Conservation (phyloP, 2,888 invertebrate genomes). For the Galerucella calmariensis region DNA sequence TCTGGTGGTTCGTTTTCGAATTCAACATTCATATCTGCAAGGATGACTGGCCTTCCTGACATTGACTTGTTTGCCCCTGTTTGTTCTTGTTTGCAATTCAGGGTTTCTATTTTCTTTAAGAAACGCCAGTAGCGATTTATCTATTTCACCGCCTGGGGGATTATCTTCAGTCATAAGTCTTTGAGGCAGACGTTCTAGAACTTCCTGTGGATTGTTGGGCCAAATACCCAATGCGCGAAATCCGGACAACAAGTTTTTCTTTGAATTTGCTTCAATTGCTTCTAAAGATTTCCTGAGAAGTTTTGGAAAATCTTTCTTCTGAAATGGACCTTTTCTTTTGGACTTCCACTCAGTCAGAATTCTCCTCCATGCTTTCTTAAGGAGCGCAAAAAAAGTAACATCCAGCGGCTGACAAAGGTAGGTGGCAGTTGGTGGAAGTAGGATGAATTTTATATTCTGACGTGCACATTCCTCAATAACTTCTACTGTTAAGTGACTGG, state of each 20-base stretch:
- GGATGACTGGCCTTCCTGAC: too few species aligned
- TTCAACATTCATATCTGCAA: too few species aligned
- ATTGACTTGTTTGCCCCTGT: too few species aligned
- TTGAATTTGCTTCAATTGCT: background rate
- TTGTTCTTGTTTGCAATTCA: too few species aligned
- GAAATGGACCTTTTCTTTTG: slow-evolving; percentile 33
- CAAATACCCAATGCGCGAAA: slow-evolving; percentile 5
- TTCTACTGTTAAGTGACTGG: slow-evolving; percentile 48
- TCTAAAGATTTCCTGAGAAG: slow-evolving; percentile 10
- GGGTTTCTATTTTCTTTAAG: too few species aligned
- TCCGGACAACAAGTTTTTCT: slow-evolving; percentile 5
- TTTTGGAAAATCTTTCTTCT: slow-evolving; percentile 37
- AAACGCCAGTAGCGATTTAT: too few species aligned
- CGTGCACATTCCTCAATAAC: slow-evolving; percentile 53
- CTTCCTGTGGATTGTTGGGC: slow-evolving; percentile 4
- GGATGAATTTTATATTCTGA: slow-evolving; percentile 53
- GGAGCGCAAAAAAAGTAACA: slow-evolving; percentile 45
- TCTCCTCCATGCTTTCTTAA: slow-evolving; percentile 48
- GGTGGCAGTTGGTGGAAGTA: slow-evolving; percentile 50
- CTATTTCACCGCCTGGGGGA: too few species aligned
- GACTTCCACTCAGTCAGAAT: slow-evolving; percentile 42
- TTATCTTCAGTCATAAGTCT: too few species aligned
- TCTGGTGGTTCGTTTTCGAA: too few species aligned
- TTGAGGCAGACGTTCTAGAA: background rate
- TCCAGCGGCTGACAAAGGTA: slow-evolving; percentile 45